Percentiles rank a stretch among this genome's conserved stretches.
Evolutionary conservation across 2,888 invertebrate species (phyloP).

Genomic region (Heliconius cydno): DNA sequence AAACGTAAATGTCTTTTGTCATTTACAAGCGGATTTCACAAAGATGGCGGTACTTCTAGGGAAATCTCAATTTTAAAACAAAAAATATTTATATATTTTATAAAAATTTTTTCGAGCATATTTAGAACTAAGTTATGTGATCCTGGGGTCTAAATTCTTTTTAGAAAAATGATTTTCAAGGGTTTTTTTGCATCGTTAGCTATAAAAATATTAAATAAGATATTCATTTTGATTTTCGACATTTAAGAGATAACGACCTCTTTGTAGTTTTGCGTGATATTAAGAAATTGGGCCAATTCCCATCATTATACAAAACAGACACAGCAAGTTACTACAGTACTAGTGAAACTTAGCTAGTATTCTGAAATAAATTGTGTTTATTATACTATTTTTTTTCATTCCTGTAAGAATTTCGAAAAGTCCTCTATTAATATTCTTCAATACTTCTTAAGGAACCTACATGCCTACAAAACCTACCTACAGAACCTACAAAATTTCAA

Average conservation of each 20-base stretch:
- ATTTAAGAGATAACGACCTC: neutral
- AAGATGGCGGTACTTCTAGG: neutral
- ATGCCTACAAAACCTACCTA: no score
- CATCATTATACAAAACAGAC: constrained; percentile 35
- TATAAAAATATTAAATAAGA: no score
- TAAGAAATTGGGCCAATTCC: constrained; percentile 36
- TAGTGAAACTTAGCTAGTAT: neutral
- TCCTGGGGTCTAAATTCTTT: no score
- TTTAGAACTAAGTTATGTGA: no score
- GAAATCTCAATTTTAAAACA: neutral
- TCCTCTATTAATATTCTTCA: no score
- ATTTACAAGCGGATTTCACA: constrained; percentile 10
- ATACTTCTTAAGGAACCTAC: no score
- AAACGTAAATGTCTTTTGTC: constrained; percentile 25
- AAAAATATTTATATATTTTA: neutral
- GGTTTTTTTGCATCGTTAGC: no score
- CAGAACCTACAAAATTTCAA: no score
- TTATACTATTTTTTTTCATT: no score
- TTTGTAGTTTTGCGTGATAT: constrained; percentile 31
- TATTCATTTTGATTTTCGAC: no score
- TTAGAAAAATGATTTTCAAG: no score
- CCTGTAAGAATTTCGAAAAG: no score
- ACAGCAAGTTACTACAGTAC: neutral
- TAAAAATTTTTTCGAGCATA: neutral
- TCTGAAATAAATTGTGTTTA: neutral